These are phyloP conservation scores for Carduelis carduelis DNA, from an alignment of 2,797 vertebrate species.

Conservation along the genomic window DNA sequence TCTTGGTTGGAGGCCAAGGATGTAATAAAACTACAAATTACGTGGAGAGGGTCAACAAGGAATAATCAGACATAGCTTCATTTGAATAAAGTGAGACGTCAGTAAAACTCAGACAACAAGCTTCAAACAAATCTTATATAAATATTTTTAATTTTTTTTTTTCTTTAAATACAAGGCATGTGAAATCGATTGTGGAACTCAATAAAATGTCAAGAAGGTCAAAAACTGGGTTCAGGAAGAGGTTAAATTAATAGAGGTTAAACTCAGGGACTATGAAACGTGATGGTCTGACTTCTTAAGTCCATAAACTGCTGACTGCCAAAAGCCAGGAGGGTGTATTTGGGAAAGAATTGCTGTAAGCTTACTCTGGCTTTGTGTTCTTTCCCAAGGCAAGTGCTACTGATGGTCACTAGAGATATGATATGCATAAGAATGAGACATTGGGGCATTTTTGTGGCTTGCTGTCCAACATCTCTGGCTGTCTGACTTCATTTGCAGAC, in stretches of 20 bases:
- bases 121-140: background rate
- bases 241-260: slow-evolving; percentile 36
- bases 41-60: background rate
- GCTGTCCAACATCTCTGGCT: background rate
- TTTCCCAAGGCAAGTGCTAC: slow-evolving; percentile 53
- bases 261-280: background rate
- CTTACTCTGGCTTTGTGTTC: slow-evolving; percentile 37
- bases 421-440: background rate
- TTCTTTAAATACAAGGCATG: background rate
- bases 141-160: no score
- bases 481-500: background rate
- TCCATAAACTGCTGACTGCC: slow-evolving; percentile 15
- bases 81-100: background rate
- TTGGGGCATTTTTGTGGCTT: background rate
- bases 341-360: slow-evolving; percentile 38
- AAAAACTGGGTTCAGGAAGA: background rate
- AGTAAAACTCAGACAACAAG: background rate
- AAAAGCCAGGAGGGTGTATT: slow-evolving; percentile 21
- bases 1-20: background rate
- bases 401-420: slow-evolving; percentile 58
- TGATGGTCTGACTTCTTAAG: slow-evolving; percentile 15
- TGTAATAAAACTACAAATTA: background rate
- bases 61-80: background rate
- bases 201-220: background rate
- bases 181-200: background rate